Evolutionary conservation across 2,113 vertebrate genomes (phyloP), one percentile per base, ranked within the genome.

Genomic region (Xyrauchen texanus): DNA sequence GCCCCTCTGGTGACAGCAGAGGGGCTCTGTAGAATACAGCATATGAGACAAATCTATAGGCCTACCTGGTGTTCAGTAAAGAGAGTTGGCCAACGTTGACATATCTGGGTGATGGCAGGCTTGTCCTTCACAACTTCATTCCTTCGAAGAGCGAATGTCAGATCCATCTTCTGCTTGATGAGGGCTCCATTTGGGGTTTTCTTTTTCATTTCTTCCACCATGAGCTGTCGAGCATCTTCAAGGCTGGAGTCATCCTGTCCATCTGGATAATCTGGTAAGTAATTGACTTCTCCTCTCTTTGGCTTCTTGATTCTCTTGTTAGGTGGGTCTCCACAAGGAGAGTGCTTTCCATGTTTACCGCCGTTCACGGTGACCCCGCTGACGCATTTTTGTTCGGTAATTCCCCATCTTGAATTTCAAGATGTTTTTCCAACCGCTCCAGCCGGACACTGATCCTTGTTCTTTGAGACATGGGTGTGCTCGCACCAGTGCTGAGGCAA

Each of bases 281-380:
- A n/a, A n/a, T n/a, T 83, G 5, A 83, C 52, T 83, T 87, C 77
- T 10, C 76, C 68, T 79, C 80, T 86, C 60, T n/a, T 82, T 53
- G 73, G 79, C 42, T 77, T 80, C 16, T 84, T 85, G 47, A 86
- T 82, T 69, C 58, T 49, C 46, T 76, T 86, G 76, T 84, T 77
- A 3, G 85, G 73, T 63, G 77, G 63, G 5, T 78, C 44, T 0
- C 42, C 71, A 70, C 21, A 3, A 45, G 65, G 9, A 62, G 45
- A 42, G 58, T 74, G 5, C 45, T 16, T 85, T 66, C 70, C 73
- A 44, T 57, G 69, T 77, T 57, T 76, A 55, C 79, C 73, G 57
- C 2, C 58, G 11, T 70, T 82, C 9, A 82, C 42, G 5, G 10
- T 11, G n/a, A n/a, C n/a, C n/a, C n/a, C n/a, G n/a, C n/a, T 61